These are phyloP conservation scores for Chrysochloris asiatica DNA, from an alignment of 2,113 vertebrate species.

Conservation along the genomic window DNA sequence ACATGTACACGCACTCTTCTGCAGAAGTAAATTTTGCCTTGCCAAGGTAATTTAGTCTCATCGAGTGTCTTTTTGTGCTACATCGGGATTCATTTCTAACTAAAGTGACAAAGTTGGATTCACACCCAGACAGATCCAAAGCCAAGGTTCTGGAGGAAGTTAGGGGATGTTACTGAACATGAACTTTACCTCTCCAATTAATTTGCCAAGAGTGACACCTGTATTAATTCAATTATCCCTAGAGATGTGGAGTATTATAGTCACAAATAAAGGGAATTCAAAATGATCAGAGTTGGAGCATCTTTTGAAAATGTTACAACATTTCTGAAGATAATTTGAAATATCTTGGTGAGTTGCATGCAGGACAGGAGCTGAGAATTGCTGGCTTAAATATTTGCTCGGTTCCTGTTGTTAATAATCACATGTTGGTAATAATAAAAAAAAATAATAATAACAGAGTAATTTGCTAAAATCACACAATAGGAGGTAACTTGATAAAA, in stretches of 20 bases:
- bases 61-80: too few species aligned
- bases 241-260: not conserved
- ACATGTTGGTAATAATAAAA: too few species aligned
- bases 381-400: slow-evolving; percentile 54
- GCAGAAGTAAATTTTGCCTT: too few species aligned
- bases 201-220: not conserved
- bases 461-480: not conserved
- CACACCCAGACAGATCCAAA: not conserved
- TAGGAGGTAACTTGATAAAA: too few species aligned
- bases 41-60: too few species aligned
- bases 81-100: too few species aligned
- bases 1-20: too few species aligned
- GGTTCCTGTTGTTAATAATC: not conserved
- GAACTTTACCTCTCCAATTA: not conserved
- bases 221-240: not conserved
- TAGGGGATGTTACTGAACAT: not conserved
- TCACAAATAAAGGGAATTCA: slow-evolving; percentile 34
- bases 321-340: not conserved
- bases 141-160: not conserved
- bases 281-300: not conserved
- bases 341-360: not conserved
- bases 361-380: not conserved
- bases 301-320: slow-evolving; percentile 38
- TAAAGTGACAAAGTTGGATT: not conserved
- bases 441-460: too few species aligned